Evolutionary conservation across 2,113 vertebrate species (phyloP).

Genomic region (Tragulus kanchil): DNA sequence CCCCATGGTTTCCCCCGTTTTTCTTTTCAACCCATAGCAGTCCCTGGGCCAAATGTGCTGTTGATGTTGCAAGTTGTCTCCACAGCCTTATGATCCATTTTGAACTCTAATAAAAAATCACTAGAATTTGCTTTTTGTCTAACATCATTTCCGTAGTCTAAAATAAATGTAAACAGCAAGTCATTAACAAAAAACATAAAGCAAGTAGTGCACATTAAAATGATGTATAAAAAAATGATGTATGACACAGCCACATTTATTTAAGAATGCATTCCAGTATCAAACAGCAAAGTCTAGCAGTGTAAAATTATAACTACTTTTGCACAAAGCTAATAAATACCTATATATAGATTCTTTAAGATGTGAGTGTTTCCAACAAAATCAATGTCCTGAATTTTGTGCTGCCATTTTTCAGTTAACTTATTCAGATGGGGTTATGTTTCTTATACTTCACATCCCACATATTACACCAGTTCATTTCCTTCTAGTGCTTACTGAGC

Average conservation of each 20-base stretch:
- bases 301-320: background rate
- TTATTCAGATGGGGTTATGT: background rate
- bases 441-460: background rate
- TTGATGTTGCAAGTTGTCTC: background rate
- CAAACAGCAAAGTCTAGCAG: background rate
- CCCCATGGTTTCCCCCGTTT: too few relatives aligned
- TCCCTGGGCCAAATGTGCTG: background rate
- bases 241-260: background rate
- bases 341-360: background rate
- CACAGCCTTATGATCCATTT: background rate
- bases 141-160: background rate
- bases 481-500: background rate
- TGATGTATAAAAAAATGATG: background rate
- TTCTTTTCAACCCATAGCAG: too few relatives aligned
- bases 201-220: background rate
- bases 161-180: background rate
- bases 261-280: background rate
- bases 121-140: background rate
- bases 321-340: background rate
- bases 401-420: background rate
- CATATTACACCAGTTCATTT: background rate
- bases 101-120: background rate
- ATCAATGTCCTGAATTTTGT: background rate
- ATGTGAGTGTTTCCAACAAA: background rate
- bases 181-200: background rate